These are phyloP conservation scores for Centroberyx gerrardi DNA, from an alignment of 2,797 vertebrate genomes.

Conservation along the genomic window DNA sequence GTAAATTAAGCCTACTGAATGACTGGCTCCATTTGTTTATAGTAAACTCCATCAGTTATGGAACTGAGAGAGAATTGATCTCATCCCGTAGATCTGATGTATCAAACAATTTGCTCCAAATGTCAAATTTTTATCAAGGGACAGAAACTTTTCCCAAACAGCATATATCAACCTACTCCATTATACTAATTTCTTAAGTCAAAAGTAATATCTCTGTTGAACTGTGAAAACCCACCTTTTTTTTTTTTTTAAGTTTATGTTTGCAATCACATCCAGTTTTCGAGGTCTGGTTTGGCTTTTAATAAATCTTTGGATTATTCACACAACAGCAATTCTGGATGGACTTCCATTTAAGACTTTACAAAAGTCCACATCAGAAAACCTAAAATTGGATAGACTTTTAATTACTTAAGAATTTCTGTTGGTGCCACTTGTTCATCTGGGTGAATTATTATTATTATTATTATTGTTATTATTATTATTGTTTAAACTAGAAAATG, in stretches of 20 bases:
- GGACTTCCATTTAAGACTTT: neutral
- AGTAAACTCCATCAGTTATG: too few relatives aligned
- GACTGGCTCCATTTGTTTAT: neutral
- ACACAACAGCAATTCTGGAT: neutral
- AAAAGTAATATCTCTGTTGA: neutral
- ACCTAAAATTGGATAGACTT: neutral
- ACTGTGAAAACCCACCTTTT: neutral
- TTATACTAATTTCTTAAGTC: too few relatives aligned
- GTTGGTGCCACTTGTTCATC: neutral
- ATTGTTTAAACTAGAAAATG: too few relatives aligned
- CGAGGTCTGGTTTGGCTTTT: neutral
- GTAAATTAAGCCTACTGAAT: neutral
- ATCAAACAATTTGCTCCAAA: too few relatives aligned
- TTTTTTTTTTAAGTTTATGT: neutral
- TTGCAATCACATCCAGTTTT: neutral
- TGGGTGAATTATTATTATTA: neutral
- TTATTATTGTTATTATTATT: too few relatives aligned
- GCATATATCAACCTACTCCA: too few relatives aligned
- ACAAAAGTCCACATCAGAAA: neutral
- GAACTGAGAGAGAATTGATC: too few relatives aligned
- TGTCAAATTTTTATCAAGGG: too few relatives aligned
- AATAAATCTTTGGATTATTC: neutral
- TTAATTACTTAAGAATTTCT: constrained; percentile 1
- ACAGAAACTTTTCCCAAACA: too few relatives aligned
- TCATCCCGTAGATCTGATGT: too few relatives aligned